Percentiles rank a stretch among this genome's conserved stretches.
These are phyloP conservation scores for Leptopterna dolabrata DNA, from an alignment of 2,888 invertebrate species.

Conservation along the genomic window DNA sequence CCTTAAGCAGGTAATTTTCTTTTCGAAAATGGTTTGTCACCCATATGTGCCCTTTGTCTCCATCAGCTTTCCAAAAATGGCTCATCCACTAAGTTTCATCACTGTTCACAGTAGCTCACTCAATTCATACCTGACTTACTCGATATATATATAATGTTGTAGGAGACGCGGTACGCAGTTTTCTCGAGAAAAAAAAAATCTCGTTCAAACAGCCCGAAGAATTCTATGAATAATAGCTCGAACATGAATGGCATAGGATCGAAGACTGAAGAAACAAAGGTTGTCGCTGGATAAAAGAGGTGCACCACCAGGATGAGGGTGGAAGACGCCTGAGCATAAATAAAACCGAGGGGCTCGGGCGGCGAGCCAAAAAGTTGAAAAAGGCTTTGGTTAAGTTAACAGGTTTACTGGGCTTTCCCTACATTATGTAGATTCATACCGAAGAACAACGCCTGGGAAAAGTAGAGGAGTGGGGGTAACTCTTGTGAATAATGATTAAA, in stretches of 20 bases:
- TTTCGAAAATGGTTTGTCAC: too few species aligned
- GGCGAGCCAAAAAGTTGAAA: constrained; percentile 46
- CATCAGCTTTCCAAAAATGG: too few species aligned
- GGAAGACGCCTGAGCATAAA: constrained; percentile 35
- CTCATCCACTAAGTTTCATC: too few species aligned
- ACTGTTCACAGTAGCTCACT: too few species aligned
- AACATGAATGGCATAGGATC: constrained; percentile 21
- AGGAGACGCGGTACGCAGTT: too few species aligned
- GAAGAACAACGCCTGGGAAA: neutral
- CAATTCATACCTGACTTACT: too few species aligned
- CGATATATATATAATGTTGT: too few species aligned
- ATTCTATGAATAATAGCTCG: neutral
- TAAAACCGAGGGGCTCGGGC: constrained; percentile 36
- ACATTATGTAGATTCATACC: constrained; percentile 51
- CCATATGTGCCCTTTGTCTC: too few species aligned
- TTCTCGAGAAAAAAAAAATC: neutral
- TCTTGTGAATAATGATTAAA: constrained; percentile 49
- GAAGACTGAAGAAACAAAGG: constrained; percentile 40
- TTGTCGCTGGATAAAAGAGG: constrained; percentile 21
- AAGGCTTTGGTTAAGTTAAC: constrained; percentile 52
- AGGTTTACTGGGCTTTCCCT: constrained; percentile 51
- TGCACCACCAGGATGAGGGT: neutral
- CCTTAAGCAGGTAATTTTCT: too few species aligned
- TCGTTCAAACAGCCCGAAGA: too few species aligned
- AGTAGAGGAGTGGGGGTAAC: constrained; percentile 12